Base-by-base conservation (phyloP, 2,797 vertebrate genomes). In the Atherinosoma microstoma region DNA sequence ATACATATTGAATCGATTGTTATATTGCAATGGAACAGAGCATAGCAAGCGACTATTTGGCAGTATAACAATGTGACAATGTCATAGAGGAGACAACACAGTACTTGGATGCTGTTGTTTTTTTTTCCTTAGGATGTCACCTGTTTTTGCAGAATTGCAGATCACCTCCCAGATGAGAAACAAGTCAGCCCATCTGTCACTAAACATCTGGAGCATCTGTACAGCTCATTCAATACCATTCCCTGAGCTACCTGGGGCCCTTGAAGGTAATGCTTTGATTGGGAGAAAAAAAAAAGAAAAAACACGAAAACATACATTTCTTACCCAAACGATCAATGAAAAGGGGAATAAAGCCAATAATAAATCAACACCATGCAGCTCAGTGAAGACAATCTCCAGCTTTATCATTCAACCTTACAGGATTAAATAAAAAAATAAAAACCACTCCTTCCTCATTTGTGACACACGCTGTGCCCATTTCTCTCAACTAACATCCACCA, bases 401-500 rank as follows among this genome's bases (percentile, higher is more conserved):
- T 65, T 6, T 36, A 18, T 58, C 20, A n/a, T 27, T 59, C 10
- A 45, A 22, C 11, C 51, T 38, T 58, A 29, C 22, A 67, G 22
- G 22, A 42, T 30, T 11, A 15, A 6, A 9, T 67, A 1, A 42
- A 56, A 3, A 30, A 12, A 8, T 5, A 32, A 18, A 34, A 81
- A 75, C 80, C 67, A 78, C 67, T 72, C 58, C 60, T 58, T 83
- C 61, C 70, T 75, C 63, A 71, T 87, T 81, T 70, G 63, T 85
- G 80, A 88, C 78, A 76, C 60, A 71, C 63, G 68, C 58, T 68
- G 76, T 64, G 71, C 76, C 62, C 35, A 45, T 89, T 89, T 72
- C 75, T 78, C 83, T 83, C 73, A 72, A 77, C 76, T 86, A 80
- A 74, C 79, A 76, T 75, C 84, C 57, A 79, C 87, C 90, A 92